Base-by-base conservation (phyloP, 2,113 vertebrate genomes). In the Calidris pygmaea region DNA sequence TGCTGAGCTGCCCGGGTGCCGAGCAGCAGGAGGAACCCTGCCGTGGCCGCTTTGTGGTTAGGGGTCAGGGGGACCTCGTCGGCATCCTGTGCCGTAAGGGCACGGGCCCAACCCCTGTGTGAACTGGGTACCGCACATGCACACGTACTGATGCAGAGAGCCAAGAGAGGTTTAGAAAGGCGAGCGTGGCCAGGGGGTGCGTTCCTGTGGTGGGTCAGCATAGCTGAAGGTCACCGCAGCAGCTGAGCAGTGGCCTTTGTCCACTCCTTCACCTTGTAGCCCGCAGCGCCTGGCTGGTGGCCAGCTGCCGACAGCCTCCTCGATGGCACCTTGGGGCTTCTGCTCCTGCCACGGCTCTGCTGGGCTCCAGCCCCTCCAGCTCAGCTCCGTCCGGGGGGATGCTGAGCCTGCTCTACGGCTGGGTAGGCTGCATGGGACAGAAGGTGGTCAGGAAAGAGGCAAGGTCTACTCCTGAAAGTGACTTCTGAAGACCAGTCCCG, bases 121-220 rank as follows among this genome's bases (percentile, higher is more conserved):
- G 0, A 37, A 1, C 45, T 76, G 1, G 0, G 21, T 35, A 16
- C 30, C 27, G 0, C 13, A 22, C 0, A 0, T 70, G 68, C 47
- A 50, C 20, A 6, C 3, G 2, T 18, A 27, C 35, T 15, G 17
- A 8, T 74, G 67, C 79, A 55, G 65, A 32, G 4, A 59, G 59
- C 47, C 72, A 29, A 52, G 75, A 35, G 88, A 63, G 65, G n/a
- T 63, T 63, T n/a, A 59, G 82, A 92, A 95, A 80, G 24, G 37
- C 0, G 4, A 85, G 85, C 23, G 4, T n/a, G 60, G 73, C 77
- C 60, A 22, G 29, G 9, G 29, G 26, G 32, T 72, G 41, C 53
- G 30, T 94, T 96, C 89, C 65, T 20, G 0, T 10, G 1, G 1
- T 53, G 58, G 68, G 67, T 35, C 91, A 73, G 56, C 58, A 12